Evolutionary conservation across 2,797 vertebrate species (phyloP).

Genomic region (Syngnathus acus): DNA sequence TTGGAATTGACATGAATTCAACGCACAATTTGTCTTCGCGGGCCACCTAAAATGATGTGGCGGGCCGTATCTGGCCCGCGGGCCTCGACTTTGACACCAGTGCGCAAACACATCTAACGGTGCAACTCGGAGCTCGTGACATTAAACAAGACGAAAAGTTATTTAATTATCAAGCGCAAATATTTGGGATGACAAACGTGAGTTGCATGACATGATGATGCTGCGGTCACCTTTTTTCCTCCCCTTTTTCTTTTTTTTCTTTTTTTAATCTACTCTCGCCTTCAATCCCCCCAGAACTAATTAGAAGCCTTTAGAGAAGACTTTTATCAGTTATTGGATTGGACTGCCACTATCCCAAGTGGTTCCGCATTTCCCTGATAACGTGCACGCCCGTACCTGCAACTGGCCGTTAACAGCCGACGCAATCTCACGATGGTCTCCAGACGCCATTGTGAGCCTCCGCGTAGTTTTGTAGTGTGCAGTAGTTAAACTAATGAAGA

Average conservation of each 20-base stretch:
- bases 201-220: background rate
- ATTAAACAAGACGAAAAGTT: background rate
- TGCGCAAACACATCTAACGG: background rate
- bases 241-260: background rate
- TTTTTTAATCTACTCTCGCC: background rate
- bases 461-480: background rate
- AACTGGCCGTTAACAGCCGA: background rate
- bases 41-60: too few relatives aligned
- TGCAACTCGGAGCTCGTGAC: background rate
- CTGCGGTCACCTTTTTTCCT: background rate
- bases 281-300: background rate
- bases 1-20: too few relatives aligned
- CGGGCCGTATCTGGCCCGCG: too few relatives aligned
- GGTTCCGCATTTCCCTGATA: background rate
- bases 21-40: too few relatives aligned
- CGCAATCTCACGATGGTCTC: background rate
- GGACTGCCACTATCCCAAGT: background rate
- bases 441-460: background rate
- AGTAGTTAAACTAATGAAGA: constrained; percentile 11
- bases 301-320: background rate
- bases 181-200: background rate
- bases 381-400: background rate
- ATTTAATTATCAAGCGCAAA: background rate
- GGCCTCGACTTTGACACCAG: too few relatives aligned
- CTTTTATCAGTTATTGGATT: background rate